Evolutionary conservation across 2,797 vertebrate genomes (phyloP).

Genomic region (Brachyrhaphis roseni): DNA sequence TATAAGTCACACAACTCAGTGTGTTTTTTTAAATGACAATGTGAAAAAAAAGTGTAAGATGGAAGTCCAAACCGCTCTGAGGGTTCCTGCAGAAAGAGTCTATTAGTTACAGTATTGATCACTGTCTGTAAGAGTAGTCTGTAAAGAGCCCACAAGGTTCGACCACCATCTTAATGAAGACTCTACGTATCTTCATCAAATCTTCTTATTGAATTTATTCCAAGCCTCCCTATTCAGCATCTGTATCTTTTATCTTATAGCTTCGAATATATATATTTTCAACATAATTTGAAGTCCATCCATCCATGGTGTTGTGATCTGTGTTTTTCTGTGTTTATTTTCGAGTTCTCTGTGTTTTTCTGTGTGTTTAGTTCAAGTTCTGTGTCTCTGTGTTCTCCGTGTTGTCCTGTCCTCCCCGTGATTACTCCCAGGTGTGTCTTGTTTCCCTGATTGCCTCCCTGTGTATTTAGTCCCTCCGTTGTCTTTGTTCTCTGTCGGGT

Average conservation of each 20-base stretch:
- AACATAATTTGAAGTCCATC: background rate
- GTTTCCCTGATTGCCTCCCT: too few relatives aligned
- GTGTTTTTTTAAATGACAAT: background rate
- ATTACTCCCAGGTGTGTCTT: too few relatives aligned
- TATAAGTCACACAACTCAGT: background rate
- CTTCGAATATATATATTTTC: background rate
- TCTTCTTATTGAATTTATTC: background rate
- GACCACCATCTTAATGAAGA: background rate
- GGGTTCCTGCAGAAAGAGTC: background rate
- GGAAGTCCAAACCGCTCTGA: background rate
- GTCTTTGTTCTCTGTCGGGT: too few relatives aligned
- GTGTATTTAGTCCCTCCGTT: too few relatives aligned
- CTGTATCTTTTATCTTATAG: background rate
- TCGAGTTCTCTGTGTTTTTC: too few relatives aligned
- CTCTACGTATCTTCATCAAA: background rate
- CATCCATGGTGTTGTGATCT: too few relatives aligned
- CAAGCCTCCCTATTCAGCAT: background rate
- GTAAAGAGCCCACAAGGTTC: conserved; percentile 17
- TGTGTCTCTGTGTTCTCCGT: too few relatives aligned
- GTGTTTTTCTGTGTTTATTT: too few relatives aligned
- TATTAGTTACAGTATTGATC: conserved; percentile 35
- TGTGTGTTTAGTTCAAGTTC: too few relatives aligned
- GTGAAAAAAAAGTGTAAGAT: conserved; percentile 4
- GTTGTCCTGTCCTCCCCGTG: too few relatives aligned
- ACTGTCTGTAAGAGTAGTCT: background rate